A percentile compares a stretch with the other conserved stretches of the same genome.
These are phyloP conservation scores for Darevskia mixta DNA, from an alignment of 2,797 vertebrate species.

Conservation along the genomic window DNA sequence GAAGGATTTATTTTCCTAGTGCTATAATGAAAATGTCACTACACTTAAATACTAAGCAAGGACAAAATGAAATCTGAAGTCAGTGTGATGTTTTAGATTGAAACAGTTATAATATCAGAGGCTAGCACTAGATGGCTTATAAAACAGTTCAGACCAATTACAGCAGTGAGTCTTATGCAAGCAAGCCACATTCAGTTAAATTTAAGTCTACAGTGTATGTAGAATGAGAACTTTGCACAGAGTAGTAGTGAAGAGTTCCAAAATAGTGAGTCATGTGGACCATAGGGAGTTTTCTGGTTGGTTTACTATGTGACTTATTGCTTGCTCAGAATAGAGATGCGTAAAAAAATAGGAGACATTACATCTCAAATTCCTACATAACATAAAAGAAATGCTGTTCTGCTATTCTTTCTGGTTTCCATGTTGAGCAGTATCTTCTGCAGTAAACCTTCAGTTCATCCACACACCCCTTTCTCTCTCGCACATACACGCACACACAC, in stretches of 20 bases:
- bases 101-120: conserved; percentile 43
- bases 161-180: background rate
- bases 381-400: background rate
- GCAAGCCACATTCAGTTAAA: background rate
- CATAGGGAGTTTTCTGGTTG: background rate
- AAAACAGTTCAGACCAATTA: conserved; percentile 38
- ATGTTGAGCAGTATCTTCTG: background rate
- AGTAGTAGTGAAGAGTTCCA: background rate
- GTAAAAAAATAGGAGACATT: background rate
- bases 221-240: background rate
- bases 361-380: background rate
- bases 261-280: background rate
- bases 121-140: conserved; percentile 48
- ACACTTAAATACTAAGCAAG: conserved; percentile 39
- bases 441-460: background rate
- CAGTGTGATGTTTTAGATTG: conserved; percentile 48
- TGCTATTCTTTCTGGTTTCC: background rate
- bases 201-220: background rate
- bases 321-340: background rate
- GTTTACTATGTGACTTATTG: background rate
- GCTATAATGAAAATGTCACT: conserved; percentile 39
- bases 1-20: conserved; percentile 46
- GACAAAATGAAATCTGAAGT: conserved; percentile 53
- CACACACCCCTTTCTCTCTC: background rate
- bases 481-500: no score